A percentile compares a stretch with the other conserved stretches of the same genome.
These are phyloP conservation scores for Apostichopus japonicus DNA, from an alignment of 35 echinoderm and acorn worm species.

Conservation along the genomic window DNA sequence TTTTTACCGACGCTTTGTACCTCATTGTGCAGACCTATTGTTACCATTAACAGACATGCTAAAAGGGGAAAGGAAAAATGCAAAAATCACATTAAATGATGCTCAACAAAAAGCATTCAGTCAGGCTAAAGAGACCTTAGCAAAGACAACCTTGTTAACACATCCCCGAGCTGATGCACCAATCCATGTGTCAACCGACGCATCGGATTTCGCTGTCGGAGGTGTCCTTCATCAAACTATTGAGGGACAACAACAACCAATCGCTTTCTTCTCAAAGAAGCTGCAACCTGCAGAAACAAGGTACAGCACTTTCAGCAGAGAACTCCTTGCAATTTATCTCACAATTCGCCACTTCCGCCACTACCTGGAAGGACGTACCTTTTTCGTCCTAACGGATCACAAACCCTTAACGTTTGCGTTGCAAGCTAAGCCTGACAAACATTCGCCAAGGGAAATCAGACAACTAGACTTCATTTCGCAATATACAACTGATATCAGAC, in stretches of 20 bases:
- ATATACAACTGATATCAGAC: no score
- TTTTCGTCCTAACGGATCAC: conserved; percentile 31
- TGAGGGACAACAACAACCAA: conserved; percentile 9
- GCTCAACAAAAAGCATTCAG: neutral
- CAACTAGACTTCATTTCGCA: conserved; percentile 53
- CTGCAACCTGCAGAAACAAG: neutral
- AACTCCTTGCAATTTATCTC: conserved; percentile 54
- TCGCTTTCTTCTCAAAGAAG: conserved; percentile 54
- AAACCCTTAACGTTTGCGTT: conserved; percentile 43
- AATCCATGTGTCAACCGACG: no score
- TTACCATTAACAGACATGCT: conserved; percentile 28
- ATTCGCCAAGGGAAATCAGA: conserved; percentile 55
- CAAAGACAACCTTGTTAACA: conserved; percentile 6
- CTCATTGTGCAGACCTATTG: conserved; percentile 27
- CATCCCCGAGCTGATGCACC: conserved; percentile 17
- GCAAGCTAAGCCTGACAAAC: conserved; percentile 30
- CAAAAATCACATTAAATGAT: neutral
- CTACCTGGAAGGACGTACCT: neutral
- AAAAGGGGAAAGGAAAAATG: neutral
- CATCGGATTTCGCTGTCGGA: conserved; percentile 40
- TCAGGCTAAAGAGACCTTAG: neutral
- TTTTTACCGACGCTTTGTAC: conserved; percentile 54
- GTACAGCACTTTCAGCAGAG: conserved; percentile 36
- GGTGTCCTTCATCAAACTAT: conserved; percentile 54
- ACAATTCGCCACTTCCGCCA: conserved; percentile 29